Conservation (phyloP, 2,888 invertebrate species). For the Asteroscopus sphinx region DNA sequence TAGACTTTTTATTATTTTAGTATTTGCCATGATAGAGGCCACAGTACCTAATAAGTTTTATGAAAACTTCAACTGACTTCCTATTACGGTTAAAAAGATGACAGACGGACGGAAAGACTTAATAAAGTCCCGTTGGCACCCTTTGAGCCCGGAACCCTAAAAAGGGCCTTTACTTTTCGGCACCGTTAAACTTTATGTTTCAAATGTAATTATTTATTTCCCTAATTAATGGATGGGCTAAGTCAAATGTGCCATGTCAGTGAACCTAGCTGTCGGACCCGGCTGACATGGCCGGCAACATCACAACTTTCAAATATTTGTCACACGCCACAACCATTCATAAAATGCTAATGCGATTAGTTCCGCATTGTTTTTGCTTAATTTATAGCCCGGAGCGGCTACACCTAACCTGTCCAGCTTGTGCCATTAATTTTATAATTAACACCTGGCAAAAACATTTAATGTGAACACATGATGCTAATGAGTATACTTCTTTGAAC, state of each 20-base stretch:
- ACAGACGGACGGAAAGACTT: no score
- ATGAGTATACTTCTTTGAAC: constrained; percentile 53
- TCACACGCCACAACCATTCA: constrained; percentile 78
- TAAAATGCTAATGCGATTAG: constrained; percentile 83
- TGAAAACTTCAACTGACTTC: no score
- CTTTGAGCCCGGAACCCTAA: no score
- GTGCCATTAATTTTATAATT: constrained; percentile 76
- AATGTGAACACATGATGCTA: constrained; percentile 67
- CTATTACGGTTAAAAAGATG: no score
- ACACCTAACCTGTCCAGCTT: constrained; percentile 68
- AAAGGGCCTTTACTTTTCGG: constrained; percentile 7
- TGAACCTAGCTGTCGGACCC: constrained; percentile 49
- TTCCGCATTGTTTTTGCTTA: constrained; percentile 81
- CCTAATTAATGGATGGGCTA: constrained; percentile 38
- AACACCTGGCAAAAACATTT: constrained; percentile 76
- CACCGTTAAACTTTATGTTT: constrained; percentile 32
- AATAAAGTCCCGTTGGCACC: no score
- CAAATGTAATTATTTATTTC: constrained; percentile 40
- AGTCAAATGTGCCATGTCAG: constrained; percentile 56
- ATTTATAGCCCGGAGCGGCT: constrained; percentile 74
- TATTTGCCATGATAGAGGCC: no score
- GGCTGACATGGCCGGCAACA: constrained; percentile 63
- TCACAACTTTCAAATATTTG: constrained; percentile 79
- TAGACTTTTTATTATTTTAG: no score
- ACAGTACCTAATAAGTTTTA: no score